Conservation (phyloP, 2,797 vertebrate species). For the Setipinna tenuifilis region DNA sequence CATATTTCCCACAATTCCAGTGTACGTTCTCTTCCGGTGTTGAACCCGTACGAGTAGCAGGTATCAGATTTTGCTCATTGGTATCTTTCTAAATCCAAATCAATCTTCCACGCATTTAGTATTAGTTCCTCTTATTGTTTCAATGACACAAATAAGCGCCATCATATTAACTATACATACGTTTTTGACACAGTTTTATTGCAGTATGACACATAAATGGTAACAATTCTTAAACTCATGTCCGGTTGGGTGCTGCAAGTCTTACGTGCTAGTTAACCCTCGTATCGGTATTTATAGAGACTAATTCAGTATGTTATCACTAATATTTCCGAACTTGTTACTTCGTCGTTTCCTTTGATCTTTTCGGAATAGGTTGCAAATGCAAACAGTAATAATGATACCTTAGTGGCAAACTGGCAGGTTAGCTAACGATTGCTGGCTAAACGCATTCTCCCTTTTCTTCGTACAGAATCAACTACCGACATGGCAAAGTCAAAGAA, state of each 20-base stretch:
- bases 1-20: conserved; percentile 55
- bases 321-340: not conserved
- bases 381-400: not conserved
- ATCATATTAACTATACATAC: not conserved
- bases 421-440: not conserved
- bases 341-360: not conserved
- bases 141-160: not conserved
- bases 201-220: not conserved
- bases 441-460: not conserved
- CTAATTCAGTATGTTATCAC: not conserved
- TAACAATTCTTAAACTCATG: not conserved
- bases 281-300: not conserved
- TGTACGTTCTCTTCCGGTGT: conserved; percentile 76
- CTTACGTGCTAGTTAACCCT: not conserved
- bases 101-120: conserved; percentile 57
- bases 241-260: not conserved
- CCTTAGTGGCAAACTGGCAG: too few species aligned
- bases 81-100: conserved; percentile 58
- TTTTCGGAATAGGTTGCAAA: not conserved
- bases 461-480: conserved; percentile 57
- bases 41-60: conserved; percentile 59
- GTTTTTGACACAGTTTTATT: not conserved
- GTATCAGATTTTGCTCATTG: conserved; percentile 40
- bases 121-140: accelerated
- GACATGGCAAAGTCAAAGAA: conserved; percentile 99